phyloP scores from a whole-genome alignment of 2,888 invertebrate genomes.

The Liopterus haemorrhoidalis region DNA sequence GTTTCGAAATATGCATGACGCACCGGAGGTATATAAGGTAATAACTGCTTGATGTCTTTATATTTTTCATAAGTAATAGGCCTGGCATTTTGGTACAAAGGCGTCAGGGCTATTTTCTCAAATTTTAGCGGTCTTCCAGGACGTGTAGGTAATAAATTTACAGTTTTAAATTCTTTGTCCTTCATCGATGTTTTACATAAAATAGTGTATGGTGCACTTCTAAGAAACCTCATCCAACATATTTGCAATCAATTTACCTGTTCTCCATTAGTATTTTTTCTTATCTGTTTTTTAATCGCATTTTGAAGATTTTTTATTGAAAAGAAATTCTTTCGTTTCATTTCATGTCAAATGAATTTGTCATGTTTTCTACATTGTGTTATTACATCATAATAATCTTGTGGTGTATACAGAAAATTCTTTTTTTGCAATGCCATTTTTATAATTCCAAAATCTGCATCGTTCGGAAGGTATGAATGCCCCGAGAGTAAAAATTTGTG shows the following conservation, averaged over 20 bases:
- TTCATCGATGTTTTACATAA: no score
- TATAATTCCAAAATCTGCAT: slow-evolving; percentile 33
- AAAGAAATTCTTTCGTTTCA: slow-evolving; percentile 26
- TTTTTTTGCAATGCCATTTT: slow-evolving; percentile 29
- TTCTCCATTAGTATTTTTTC: slow-evolving; percentile 25
- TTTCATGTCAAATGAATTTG: slow-evolving; percentile 24
- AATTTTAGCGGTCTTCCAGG: no score
- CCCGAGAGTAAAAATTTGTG: slow-evolving; percentile 31
- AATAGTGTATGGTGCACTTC: no score
- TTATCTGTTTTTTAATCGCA: slow-evolving; percentile 22
- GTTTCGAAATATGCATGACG: no score
- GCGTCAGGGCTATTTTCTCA: no score
- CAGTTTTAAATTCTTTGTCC: no score
- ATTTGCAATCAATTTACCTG: slow-evolving; percentile 23
- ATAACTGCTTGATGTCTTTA: no score
- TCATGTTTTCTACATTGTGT: slow-evolving; percentile 24
- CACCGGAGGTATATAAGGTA: no score
- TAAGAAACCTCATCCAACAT: no score
- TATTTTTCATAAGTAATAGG: no score
- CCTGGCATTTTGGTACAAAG: no score
- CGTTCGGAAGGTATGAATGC: slow-evolving; percentile 33
- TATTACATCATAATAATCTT: slow-evolving; percentile 25
- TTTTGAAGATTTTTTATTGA: slow-evolving; percentile 23
- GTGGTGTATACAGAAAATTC: slow-evolving; percentile 22
- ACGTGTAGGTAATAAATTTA: no score